Base-by-base conservation (phyloP, 2,113 vertebrate genomes). In the Todiramphus chloris region DNA sequence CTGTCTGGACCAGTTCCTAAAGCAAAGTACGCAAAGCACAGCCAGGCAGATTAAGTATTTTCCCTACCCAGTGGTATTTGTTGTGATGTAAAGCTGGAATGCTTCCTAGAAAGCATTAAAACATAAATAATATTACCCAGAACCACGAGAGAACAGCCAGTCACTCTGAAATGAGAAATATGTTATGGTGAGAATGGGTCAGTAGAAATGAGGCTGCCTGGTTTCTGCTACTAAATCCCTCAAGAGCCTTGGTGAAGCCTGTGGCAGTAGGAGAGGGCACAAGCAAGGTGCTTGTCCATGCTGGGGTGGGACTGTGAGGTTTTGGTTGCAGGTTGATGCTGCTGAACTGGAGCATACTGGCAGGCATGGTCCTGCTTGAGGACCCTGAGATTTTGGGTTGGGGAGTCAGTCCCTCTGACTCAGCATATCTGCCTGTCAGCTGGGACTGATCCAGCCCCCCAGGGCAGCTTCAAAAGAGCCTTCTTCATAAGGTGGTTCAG, bases 81-180 rank as follows among this genome's bases (percentile, higher is more conserved):
- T 92, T 94, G 87, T 96, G 91, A 95, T 93, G 89, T 94, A 89
- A 94, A 97, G 84, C 93, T 96, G 95, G 95, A 96, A 79, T 51
- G 58, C 70, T 96, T 97, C 96, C 96, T 97, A 94, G 96, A 96
- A 96, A 96, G 95, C 96, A 95, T 96, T 95, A 91, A 91, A 95
- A 94, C 79, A 95, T 93, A 95, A 97, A 94, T 96, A 95, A 96
- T 91, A 94, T 76, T 97, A 96, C 95, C 95, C 94, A 96, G 96
- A 94, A 91, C 89, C 1, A 8, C 78, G 89, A 94, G 89, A 94
- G 91, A 89, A 5, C 91, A 95, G 93, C 46, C 87, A 85, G 77
- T 91, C 2, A 2, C 73, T 94, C 4, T 10, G 92, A 95, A 92
- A 89, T 93, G 92, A 93, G 92, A 87, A 96, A 74, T 88, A 69